Base-by-base conservation (phyloP, 2,888 invertebrate genomes). In the Hipparchia semele region DNA sequence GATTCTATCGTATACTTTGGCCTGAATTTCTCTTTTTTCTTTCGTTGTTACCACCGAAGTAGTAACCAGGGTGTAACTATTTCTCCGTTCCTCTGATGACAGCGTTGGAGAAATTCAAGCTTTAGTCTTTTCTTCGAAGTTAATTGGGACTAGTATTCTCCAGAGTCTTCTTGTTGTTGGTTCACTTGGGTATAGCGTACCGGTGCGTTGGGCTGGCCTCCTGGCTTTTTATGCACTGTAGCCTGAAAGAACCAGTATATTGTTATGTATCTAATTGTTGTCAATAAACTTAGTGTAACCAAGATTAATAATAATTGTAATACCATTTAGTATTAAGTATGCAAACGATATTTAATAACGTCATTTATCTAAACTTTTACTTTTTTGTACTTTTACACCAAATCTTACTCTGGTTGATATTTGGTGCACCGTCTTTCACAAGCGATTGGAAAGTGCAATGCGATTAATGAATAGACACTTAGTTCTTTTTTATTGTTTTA, bases 181-280 rank as follows among this genome's bases (percentile, higher is more conserved):
- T 87, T 84, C 8, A 80, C 79, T 53, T 87, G 85, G 33, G 90
- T 89, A 65, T 90, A 89, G 68, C 89, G 91, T n/a, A 87, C 83
- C 2, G 88, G 91, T 58, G 76, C 71, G 6, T 79, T 76, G 5
- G 6, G 84, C 83, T 90, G 88, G 39, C 86, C 87, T 8, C 84
- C 86, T 9, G 87, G 82, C 78, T 92, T 86, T 77, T 93, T 94
- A 76, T 92, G 93, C 2, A 94, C 94, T 13, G 86, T 86, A n/a
- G 93, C 94, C 94, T 94, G 86, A 46, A 83, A 83, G 80, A 75
- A 68, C 71, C 68, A 62, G 68, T 71, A 0, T 58, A 23, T 13
- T 54, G 23, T 58, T 56, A 58, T 58, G 13, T 13, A 23, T 23
- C 23, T 23, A 13, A 58, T 58, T 58, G 13, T 60, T 60, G 39